A percentile compares a stretch with the other conserved stretches of the same genome.
Evolutionary conservation across 1,140 invertebrate genomes (phyloP).

Genomic region (roundworm (Caenorhabditis elegans)): DNA sequence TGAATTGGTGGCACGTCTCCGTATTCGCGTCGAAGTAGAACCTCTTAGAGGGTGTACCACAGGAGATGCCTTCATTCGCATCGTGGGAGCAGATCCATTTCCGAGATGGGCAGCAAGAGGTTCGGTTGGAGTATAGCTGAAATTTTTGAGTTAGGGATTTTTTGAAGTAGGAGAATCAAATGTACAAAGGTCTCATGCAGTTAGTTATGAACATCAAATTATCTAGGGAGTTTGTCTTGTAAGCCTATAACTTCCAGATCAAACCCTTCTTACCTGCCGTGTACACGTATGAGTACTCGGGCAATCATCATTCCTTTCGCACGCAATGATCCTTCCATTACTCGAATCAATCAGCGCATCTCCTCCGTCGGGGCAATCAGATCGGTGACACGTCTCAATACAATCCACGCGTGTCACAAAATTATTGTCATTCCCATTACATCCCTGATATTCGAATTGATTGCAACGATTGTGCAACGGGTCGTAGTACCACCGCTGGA

Average conservation of each 20-base stretch:
- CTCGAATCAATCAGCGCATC: constrained; percentile 37
- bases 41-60: constrained; percentile 20
- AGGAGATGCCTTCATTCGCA: not conserved
- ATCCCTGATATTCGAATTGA: constrained; percentile 52
- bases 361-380: constrained; percentile 48
- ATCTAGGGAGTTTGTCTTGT: no score
- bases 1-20: constrained; percentile 41
- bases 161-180: no score
- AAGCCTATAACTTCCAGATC: no score
- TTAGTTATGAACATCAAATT: no score
- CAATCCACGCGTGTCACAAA: constrained; percentile 38
- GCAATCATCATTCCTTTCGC: constrained; percentile 5
- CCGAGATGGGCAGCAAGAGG: constrained; percentile 30
- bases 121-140: constrained; percentile 4
- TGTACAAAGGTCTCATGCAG: no score
- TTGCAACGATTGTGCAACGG: constrained; percentile 43
- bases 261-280: constrained; percentile 25
- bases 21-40: constrained; percentile 37
- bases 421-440: constrained; percentile 55
- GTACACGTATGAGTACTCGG: constrained; percentile 1
- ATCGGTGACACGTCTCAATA: not conserved
- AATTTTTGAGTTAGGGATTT: not conserved
- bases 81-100: constrained; percentile 17
- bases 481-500: constrained; percentile 53
- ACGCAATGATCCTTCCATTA: constrained; percentile 15